These are phyloP conservation scores for Tenebrosternarchus preto DNA, from an alignment of 2,113 vertebrate genomes.

Conservation along the genomic window DNA sequence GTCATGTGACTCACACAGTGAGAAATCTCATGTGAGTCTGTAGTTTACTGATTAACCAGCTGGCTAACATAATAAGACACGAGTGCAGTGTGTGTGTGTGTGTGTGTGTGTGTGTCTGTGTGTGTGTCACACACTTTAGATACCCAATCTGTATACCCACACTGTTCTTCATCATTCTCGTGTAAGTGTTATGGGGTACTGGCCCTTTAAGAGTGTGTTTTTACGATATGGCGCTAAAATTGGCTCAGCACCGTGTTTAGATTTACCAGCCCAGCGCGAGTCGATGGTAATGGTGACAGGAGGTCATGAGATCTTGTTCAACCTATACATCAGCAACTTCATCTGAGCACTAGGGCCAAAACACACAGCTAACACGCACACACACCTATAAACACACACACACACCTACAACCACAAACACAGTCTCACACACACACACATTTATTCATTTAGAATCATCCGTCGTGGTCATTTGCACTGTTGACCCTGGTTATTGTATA, in stretches of 20 bases:
- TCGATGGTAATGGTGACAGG: constrained; percentile 28
- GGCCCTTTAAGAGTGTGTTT: constrained; percentile 40
- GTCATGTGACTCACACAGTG: constrained; percentile 5
- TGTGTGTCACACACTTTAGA: not conserved
- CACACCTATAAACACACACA: not conserved
- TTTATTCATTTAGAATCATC: too few relatives aligned
- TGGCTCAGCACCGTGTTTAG: constrained; percentile 46
- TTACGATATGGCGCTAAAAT: constrained; percentile 48
- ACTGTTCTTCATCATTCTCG: constrained; percentile 14
- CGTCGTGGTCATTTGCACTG: too few relatives aligned
- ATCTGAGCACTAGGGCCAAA: constrained; percentile 30
- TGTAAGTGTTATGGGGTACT: not conserved
- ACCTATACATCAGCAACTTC: constrained; percentile 31
- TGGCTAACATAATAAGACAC: not conserved
- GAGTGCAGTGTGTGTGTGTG: not conserved
- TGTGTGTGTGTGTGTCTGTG: not conserved
- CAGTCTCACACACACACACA: constrained; percentile 10
- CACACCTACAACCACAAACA: not conserved
- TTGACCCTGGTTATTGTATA: too few relatives aligned
- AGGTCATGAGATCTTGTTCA: constrained; percentile 37
- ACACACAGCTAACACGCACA: constrained; percentile 26
- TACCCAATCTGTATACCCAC: too few relatives aligned
- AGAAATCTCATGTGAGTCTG: not conserved
- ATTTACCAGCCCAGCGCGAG: constrained; percentile 43
- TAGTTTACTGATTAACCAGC: constrained; percentile 39